phyloP scores from a whole-genome alignment of 2,797 vertebrate genomes.

The Xiphophorus birchmanni region DNA sequence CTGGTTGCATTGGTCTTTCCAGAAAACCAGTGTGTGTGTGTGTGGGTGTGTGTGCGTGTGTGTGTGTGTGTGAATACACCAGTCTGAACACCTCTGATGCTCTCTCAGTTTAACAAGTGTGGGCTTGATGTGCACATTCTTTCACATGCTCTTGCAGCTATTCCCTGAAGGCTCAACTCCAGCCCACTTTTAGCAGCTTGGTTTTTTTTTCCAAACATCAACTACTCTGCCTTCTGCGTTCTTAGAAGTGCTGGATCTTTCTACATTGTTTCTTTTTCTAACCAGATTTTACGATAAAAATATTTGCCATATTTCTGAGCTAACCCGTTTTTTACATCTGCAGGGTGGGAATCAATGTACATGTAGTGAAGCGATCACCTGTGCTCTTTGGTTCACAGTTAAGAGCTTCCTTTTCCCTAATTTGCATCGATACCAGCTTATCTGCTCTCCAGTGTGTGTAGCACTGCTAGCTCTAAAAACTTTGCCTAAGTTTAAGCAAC shows the following conservation, averaged over 20 bases:
- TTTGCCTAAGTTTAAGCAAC: conserved; percentile 38
- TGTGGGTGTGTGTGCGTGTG: not conserved
- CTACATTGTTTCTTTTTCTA: not conserved
- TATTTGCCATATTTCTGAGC: conserved; percentile 28
- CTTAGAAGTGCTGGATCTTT: conserved; percentile 30
- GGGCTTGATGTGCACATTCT: conserved; percentile 80
- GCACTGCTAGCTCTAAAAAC: conserved; percentile 29
- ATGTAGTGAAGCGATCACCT: conserved; percentile 1
- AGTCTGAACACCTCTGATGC: conserved; percentile 54
- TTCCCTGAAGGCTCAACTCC: conserved; percentile 36
- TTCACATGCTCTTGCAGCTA: conserved; percentile 63
- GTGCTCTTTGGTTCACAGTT: conserved; percentile 20
- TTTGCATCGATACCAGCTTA: conserved; percentile 54
- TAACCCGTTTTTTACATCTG: conserved; percentile 14
- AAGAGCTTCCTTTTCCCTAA: conserved; percentile 11
- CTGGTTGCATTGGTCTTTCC: conserved; percentile 2
- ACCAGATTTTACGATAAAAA: conserved; percentile 3
- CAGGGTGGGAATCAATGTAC: conserved; percentile 17
- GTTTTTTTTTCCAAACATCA: conserved; percentile 33
- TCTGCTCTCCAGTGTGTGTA: conserved; percentile 24
- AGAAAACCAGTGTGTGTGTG: conserved; percentile 6
- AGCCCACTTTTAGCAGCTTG: conserved; percentile 48
- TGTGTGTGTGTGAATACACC: not conserved
- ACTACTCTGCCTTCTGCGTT: conserved; percentile 31
- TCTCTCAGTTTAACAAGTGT: conserved; percentile 71